Conservation (phyloP, 2,113 vertebrate species). For the Panthera leo region DNA sequence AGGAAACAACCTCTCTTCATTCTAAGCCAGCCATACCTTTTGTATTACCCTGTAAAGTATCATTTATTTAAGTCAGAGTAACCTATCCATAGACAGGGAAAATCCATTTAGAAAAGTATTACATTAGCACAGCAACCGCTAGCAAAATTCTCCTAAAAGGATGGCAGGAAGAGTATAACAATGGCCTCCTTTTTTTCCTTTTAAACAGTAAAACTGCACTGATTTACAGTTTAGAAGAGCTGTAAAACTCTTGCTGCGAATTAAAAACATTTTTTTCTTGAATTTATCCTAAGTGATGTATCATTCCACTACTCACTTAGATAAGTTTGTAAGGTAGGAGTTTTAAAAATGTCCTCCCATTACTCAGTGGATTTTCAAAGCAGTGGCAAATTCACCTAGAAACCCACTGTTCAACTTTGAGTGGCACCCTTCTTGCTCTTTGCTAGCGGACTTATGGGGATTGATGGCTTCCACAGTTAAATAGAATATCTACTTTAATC, state of each 20-base stretch:
- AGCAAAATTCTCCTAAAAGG: constrained; percentile 56
- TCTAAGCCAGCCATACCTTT: neutral
- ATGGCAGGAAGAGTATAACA: neutral
- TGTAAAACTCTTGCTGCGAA: constrained; percentile 5
- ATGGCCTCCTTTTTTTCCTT: neutral
- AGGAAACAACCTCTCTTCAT: constrained; percentile 34
- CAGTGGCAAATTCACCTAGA: constrained; percentile 69
- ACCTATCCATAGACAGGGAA: constrained; percentile 57
- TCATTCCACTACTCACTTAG: constrained; percentile 79
- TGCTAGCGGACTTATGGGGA: constrained; percentile 67
- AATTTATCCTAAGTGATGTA: constrained; percentile 81
- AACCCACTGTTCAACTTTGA: constrained; percentile 86
- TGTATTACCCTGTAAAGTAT: neutral
- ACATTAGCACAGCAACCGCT: constrained; percentile 12
- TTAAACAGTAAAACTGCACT: constrained; percentile 14
- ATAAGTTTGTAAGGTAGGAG: constrained; percentile 51
- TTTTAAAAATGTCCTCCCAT: constrained; percentile 69
- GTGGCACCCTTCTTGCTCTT: constrained; percentile 81
- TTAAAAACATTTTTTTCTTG: constrained; percentile 45
- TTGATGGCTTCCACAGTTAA: constrained; percentile 65
- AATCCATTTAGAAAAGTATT: constrained; percentile 67
- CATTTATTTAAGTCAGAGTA: constrained; percentile 63
- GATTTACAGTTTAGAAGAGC: neutral
- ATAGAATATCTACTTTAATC: constrained; percentile 81
- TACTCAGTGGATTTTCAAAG: constrained; percentile 75